phyloP scores from a whole-genome alignment of 2,113 vertebrate species.

The Syrrhaptes paradoxus region DNA sequence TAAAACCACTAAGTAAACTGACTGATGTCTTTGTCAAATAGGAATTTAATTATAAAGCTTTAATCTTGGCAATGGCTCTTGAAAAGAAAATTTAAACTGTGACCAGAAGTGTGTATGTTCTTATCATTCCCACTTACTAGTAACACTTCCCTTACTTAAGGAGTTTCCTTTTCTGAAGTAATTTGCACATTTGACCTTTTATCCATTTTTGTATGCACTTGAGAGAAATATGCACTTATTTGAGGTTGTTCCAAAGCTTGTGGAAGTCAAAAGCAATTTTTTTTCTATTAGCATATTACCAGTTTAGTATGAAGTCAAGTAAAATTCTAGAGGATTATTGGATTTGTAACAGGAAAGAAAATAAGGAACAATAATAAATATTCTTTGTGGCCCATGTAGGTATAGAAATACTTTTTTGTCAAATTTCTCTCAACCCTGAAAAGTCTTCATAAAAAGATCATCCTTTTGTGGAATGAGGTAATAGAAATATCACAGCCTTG shows the following conservation, averaged over 20 bases:
- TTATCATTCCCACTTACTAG: slow-evolving; percentile 44
- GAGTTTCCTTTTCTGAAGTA: slow-evolving; percentile 34
- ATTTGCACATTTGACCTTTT: not conserved
- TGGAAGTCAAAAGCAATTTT: not conserved
- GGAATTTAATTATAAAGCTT: slow-evolving; percentile 64
- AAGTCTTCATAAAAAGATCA: not conserved
- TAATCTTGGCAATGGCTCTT: slow-evolving; percentile 52
- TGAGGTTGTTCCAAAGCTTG: not conserved
- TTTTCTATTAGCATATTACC: not conserved
- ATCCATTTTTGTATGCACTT: not conserved
- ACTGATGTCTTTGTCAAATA: slow-evolving; percentile 57
- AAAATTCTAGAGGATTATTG: not conserved
- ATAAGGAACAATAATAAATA: not conserved
- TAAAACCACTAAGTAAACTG: slow-evolving; percentile 56
- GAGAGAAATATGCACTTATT: not conserved
- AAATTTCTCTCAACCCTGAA: not conserved
- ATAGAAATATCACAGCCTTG: not conserved
- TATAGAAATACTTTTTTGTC: not conserved
- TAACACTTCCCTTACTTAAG: slow-evolving; percentile 22
- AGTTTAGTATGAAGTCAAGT: not conserved
- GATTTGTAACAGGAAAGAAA: not conserved
- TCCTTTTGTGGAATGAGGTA: not conserved
- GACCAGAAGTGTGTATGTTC: slow-evolving; percentile 1
- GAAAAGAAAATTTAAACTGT: slow-evolving; percentile 58
- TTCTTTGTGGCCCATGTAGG: not conserved